Percentiles rank a stretch among this genome's conserved stretches.
These are phyloP conservation scores for Drosophila neonasuta DNA, from an alignment of 2,888 invertebrate genomes.

Conservation along the genomic window DNA sequence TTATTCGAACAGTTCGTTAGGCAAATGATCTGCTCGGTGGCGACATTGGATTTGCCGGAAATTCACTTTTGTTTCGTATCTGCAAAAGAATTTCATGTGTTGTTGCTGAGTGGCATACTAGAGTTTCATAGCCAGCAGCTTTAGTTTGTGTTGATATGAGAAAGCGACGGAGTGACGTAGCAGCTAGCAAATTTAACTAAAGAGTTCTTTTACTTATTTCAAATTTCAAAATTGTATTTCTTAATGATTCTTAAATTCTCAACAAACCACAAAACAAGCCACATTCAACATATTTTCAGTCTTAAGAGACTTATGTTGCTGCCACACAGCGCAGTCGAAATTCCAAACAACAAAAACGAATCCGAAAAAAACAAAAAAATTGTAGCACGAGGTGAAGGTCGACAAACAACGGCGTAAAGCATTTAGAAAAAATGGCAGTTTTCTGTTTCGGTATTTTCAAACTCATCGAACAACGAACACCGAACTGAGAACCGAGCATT, in stretches of 20 bases:
- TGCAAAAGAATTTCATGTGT: slow-evolving; percentile 50
- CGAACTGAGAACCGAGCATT: no score
- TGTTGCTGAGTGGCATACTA: not conserved
- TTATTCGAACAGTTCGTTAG: slow-evolving; percentile 31
- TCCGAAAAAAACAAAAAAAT: slow-evolving; percentile 7
- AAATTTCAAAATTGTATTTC: not conserved
- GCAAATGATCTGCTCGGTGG: slow-evolving; percentile 71
- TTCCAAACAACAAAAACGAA: slow-evolving; percentile 4
- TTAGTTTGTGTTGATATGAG: slow-evolving; percentile 74
- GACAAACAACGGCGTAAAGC: slow-evolving; percentile 48
- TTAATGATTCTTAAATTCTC: not conserved
- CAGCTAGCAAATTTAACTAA: no score
- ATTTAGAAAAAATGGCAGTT: slow-evolving; percentile 43
- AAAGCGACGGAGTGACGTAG: slow-evolving; percentile 1
- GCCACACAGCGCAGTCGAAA: not conserved
- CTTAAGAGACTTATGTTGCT: slow-evolving; percentile 25
- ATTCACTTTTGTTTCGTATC: slow-evolving; percentile 42
- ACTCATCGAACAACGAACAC: slow-evolving; percentile 4
- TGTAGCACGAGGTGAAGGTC: slow-evolving; percentile 70
- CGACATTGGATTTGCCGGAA: slow-evolving; percentile 72
- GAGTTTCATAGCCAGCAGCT: slow-evolving; percentile 28
- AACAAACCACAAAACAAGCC: slow-evolving; percentile 23
- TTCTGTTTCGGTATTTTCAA: slow-evolving; percentile 32
- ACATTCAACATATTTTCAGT: slow-evolving; percentile 17
- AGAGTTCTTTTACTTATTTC: no score